phyloP scores from a whole-genome alignment of 2,113 vertebrate species.

The Plectropomus leopardus region DNA sequence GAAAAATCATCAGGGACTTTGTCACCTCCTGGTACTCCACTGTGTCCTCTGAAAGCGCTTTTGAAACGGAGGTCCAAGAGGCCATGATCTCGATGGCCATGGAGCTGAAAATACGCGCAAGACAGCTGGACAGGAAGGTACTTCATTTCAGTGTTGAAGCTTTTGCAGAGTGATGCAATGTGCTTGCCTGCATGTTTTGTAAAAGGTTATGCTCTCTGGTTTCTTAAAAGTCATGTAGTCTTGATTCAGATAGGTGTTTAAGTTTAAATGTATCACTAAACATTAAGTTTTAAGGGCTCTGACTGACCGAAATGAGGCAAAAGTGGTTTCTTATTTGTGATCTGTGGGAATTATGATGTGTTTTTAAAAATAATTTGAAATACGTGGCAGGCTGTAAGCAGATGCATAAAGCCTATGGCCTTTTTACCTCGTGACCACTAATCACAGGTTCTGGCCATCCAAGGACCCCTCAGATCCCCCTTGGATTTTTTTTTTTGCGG shows the following conservation, averaged over 20 bases:
- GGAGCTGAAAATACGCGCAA: constrained; percentile 87
- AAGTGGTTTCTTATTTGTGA: not conserved
- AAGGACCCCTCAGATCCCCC: too few relatives aligned
- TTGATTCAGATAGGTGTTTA: not conserved
- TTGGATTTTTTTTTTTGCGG: too few relatives aligned
- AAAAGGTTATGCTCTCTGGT: too few relatives aligned
- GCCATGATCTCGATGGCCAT: constrained; percentile 89
- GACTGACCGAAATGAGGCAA: too few relatives aligned
- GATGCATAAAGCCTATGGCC: too few relatives aligned
- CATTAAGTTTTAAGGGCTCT: not conserved
- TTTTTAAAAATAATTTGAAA: too few relatives aligned
- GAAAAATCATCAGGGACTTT: constrained; percentile 93
- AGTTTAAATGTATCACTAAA: not conserved
- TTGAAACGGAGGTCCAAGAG: constrained; percentile 88
- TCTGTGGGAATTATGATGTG: not conserved
- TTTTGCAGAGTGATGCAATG: not conserved
- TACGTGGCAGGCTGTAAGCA: too few relatives aligned
- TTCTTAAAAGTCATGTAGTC: not conserved
- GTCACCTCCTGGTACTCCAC: constrained; percentile 93
- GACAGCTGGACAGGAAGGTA: constrained; percentile 82
- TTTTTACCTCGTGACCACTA: too few relatives aligned
- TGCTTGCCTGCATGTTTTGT: not conserved
- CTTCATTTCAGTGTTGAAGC: not conserved
- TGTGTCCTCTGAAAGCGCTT: constrained; percentile 86
- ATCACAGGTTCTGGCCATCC: too few relatives aligned